Conservation (phyloP, 2,888 invertebrate species). For the Lysandra bellargus region DNA sequence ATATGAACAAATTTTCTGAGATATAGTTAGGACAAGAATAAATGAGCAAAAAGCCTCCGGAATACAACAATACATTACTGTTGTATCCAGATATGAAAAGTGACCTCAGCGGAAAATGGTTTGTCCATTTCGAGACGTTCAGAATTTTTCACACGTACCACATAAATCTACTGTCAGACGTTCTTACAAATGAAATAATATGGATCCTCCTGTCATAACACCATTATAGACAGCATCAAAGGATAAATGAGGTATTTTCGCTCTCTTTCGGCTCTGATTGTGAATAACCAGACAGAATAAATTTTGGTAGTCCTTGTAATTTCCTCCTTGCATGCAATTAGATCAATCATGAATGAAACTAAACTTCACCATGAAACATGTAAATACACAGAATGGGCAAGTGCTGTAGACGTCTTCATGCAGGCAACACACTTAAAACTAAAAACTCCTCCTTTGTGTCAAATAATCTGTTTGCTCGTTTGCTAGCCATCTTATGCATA, state of each 20-base stretch:
- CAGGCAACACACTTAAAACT: too few relatives aligned
- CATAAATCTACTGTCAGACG: slow-evolving; percentile 46
- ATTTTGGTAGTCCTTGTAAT: too few relatives aligned
- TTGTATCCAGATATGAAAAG: slow-evolving; percentile 23
- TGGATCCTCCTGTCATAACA: slow-evolving; percentile 26
- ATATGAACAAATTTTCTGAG: neutral
- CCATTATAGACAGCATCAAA: neutral
- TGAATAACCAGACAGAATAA: too few relatives aligned
- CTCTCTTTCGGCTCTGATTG: neutral
- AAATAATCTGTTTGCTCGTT: too few relatives aligned
- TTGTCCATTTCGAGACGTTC: slow-evolving; percentile 38
- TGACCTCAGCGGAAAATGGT: slow-evolving; percentile 29
- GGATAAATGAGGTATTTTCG: neutral
- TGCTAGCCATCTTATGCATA: too few relatives aligned
- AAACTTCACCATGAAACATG: too few relatives aligned
- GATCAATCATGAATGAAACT: too few relatives aligned
- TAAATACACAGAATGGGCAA: too few relatives aligned
- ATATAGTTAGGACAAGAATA: neutral
- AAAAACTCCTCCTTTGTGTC: too few relatives aligned
- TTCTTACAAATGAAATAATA: slow-evolving; percentile 27
- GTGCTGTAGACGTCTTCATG: too few relatives aligned
- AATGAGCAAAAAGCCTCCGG: neutral
- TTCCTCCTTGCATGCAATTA: too few relatives aligned
- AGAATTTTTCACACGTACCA: slow-evolving; percentile 47
- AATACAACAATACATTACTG: slow-evolving; percentile 45